A percentile compares a stretch with the other conserved stretches of the same genome.
Conservation (phyloP, 2,797 vertebrate species). For the Acridotheres tristis region DNA sequence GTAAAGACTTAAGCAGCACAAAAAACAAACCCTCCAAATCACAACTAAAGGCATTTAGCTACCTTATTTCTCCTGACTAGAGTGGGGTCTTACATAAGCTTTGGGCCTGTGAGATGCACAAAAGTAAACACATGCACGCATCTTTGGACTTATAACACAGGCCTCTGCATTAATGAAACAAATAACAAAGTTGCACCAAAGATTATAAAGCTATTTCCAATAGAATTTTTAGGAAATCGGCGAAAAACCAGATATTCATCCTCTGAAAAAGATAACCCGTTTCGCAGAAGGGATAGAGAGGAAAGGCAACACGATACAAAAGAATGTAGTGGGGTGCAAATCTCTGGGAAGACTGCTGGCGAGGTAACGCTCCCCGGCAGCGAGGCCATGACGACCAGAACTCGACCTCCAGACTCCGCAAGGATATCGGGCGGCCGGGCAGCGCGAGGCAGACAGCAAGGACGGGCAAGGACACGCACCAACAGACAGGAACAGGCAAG, state of each 20-base stretch:
- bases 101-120: background rate
- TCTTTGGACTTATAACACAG: background rate
- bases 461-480: background rate
- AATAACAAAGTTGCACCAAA: background rate
- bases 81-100: background rate
- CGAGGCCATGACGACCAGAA: background rate
- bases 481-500: too few species aligned
- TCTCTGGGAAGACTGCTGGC: background rate
- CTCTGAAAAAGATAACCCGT: fast-evolving
- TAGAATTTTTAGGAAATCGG: background rate
- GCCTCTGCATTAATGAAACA: background rate
- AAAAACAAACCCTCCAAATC: background rate
- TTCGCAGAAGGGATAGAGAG: fast-evolving
- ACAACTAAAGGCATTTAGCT: fast-evolving
- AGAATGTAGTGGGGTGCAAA: fast-evolving
- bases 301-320: fast-evolving
- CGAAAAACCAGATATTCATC: fast-evolving
- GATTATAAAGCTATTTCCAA: background rate
- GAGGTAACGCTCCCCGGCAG: background rate
- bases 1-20: background rate
- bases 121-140: fast-evolving
- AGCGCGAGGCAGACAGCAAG: background rate
- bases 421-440: background rate
- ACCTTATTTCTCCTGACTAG: background rate
- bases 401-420: background rate